Base-by-base conservation (phyloP, 2,888 invertebrate species). In the Timema podura region DNA sequence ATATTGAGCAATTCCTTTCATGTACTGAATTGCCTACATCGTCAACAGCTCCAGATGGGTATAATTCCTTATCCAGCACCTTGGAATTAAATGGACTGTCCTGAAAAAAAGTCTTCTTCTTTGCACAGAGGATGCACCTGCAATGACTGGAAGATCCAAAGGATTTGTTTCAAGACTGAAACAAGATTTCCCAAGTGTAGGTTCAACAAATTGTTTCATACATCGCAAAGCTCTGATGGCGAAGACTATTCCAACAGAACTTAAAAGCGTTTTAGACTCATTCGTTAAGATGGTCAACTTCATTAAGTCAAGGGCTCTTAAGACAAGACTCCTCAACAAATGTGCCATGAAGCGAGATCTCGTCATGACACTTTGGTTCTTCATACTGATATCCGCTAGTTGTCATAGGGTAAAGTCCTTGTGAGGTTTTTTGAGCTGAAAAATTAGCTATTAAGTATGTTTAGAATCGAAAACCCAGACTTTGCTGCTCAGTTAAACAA, bases 221-320 rank as follows among this genome's bases (percentile, higher is more conserved):
- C 15, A 57, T 57, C 9, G 0, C 30, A 30, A 9, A 30, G 11
- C 57, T 11, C 7, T 57, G 6, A 6, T 57, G 3, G 57, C 30
- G 57, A 57, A 57, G 57, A 57, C 57, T 57, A 57, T 57, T 57
- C 1, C 11, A 57, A 57, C 57, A 57, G n/a, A n/a, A n/a, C n/a
- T n/a, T n/a, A n/a, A n/a, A n/a, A n/a, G n/a, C n/a, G n/a, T n/a
- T n/a, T n/a, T n/a, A n/a, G n/a, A n/a, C n/a, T n/a, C n/a, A n/a
- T n/a, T n/a, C n/a, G n/a, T n/a, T n/a, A n/a, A n/a, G 57, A 57
- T 7, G 11, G 57, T 15, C 30, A 57, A 57, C 15, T 57, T 57
- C 8, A 1, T 6, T 10, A 9, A 57, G 11, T 57, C 6, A 16
- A 57, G 57, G 6, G 11, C 11, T 6, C 57, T 57, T n/a, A 13